Conservation (phyloP, 2,113 vertebrate genomes). For the Coturnix japonica region DNA sequence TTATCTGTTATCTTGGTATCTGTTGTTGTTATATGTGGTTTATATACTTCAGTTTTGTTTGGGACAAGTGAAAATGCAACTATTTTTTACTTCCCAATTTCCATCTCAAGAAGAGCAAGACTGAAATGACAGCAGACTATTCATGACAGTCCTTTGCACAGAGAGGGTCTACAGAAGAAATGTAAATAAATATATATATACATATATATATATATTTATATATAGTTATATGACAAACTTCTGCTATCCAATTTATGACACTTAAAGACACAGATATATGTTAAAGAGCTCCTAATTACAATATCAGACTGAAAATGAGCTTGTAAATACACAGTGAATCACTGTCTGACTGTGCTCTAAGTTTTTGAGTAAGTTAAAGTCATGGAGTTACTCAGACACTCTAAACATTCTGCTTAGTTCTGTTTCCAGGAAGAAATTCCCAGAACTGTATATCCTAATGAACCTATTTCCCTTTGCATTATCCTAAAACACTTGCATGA, state of each 20-base stretch:
- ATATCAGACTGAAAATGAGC: neutral
- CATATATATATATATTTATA: too few species aligned
- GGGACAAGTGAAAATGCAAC: neutral
- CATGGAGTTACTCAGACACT: neutral
- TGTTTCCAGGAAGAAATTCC: neutral
- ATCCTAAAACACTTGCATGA: neutral
- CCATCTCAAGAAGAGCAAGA: neutral
- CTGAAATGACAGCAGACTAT: neutral
- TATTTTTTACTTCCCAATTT: neutral
- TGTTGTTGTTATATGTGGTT: neutral
- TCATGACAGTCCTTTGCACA: neutral
- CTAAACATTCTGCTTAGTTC: neutral
- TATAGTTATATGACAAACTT: neutral
- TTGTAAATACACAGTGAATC: neutral
- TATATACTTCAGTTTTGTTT: neutral
- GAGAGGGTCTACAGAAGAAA: neutral
- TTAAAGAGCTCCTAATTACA: neutral
- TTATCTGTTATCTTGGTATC: too few species aligned
- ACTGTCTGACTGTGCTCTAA: neutral
- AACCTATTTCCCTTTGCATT: neutral
- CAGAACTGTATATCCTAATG: neutral
- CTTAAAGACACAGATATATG: neutral
- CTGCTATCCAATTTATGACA: neutral
- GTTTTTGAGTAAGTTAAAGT: neutral
- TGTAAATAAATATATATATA: neutral